phyloP scores from a whole-genome alignment of 2,113 vertebrate genomes.

The Glaucomys volans region DNA sequence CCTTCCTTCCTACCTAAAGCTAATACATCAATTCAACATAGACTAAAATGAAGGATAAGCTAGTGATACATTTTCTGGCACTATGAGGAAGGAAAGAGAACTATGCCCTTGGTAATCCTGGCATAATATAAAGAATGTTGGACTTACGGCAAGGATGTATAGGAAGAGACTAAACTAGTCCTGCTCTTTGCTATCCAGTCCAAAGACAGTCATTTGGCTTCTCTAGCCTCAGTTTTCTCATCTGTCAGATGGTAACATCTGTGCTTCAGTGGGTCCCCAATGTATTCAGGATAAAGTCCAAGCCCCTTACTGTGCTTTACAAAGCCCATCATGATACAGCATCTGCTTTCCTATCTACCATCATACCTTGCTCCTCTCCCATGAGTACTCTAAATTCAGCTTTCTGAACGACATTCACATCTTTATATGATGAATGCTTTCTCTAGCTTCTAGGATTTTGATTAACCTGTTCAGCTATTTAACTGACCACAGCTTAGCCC shows the following conservation, averaged over 20 bases:
- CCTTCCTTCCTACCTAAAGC: neutral
- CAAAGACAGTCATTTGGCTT: neutral
- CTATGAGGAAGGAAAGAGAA: neutral
- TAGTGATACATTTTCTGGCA: neutral
- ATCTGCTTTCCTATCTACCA: neutral
- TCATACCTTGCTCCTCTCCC: neutral
- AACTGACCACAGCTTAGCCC: neutral
- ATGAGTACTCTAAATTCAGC: neutral
- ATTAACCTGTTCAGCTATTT: neutral
- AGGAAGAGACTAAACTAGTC: neutral
- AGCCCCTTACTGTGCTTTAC: neutral
- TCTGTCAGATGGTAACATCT: neutral
- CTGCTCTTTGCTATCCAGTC: neutral
- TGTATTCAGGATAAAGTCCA: neutral
- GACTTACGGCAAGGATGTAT: neutral
- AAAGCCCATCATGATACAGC: neutral
- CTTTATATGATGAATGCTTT: neutral
- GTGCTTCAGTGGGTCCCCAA: neutral
- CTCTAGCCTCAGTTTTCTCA: slow-evolving; percentile 35
- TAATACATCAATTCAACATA: neutral
- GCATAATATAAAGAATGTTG: neutral
- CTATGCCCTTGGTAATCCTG: neutral
- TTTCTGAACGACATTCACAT: neutral
- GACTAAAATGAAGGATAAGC: neutral
- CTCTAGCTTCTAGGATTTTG: neutral